Conservation (phyloP, 2,113 vertebrate species). For the Daubentonia madagascariensis region DNA sequence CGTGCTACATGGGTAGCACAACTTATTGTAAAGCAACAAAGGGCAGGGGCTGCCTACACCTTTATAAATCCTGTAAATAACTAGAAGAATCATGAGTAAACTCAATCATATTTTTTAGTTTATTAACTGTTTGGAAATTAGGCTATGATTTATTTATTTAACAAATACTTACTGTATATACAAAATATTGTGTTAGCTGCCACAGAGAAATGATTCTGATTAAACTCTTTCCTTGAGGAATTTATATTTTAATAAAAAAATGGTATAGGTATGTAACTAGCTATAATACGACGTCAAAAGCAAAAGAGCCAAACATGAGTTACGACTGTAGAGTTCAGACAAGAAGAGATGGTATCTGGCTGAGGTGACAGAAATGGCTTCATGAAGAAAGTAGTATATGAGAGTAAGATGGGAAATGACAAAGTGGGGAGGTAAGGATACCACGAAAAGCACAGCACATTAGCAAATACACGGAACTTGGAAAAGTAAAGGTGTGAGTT, state of each 20-base stretch:
- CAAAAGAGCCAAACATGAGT: background rate
- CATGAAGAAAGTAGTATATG: background rate
- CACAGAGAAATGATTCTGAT: background rate
- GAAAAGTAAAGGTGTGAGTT: background rate
- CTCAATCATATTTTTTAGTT: background rate
- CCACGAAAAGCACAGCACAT: background rate
- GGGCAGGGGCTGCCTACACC: background rate
- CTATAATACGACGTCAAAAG: background rate
- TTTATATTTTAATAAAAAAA: conserved; percentile 24
- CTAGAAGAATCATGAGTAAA: background rate
- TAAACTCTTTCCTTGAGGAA: conserved; percentile 11
- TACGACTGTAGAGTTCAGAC: background rate
- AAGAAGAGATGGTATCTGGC: background rate
- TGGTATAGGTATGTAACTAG: background rate
- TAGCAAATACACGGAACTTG: background rate
- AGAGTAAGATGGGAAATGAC: background rate
- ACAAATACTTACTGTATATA: background rate
- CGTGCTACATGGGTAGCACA: background rate
- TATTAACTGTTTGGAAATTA: conserved; percentile 41
- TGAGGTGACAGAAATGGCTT: background rate
- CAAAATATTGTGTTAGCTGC: background rate
- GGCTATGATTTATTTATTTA: background rate
- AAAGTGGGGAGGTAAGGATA: background rate
- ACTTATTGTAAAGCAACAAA: background rate
- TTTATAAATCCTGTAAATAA: background rate